Percentiles rank a stretch among this genome's conserved stretches.
Conservation (phyloP, 2,797 vertebrate genomes). For the Gymnothorax javanicus region DNA sequence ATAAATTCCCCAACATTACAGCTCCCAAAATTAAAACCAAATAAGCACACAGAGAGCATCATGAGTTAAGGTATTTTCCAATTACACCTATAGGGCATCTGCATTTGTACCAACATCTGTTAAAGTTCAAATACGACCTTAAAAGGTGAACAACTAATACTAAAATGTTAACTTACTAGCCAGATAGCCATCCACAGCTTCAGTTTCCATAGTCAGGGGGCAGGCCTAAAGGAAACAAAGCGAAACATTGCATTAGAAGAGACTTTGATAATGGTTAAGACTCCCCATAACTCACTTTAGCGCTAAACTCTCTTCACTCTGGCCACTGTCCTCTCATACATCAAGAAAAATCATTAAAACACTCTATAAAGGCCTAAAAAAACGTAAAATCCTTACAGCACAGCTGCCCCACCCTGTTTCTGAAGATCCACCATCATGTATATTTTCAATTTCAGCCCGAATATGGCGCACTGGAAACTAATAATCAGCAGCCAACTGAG, state of each 20-base stretch:
- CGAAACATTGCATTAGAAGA: conserved; percentile 45
- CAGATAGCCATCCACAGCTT: conserved; percentile 79
- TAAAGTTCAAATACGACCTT: background rate
- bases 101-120: background rate
- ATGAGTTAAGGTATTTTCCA: background rate
- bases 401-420: too few relatives aligned
- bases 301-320: background rate
- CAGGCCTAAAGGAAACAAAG: conserved; percentile 75
- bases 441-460: too few relatives aligned
- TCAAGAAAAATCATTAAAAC: background rate
- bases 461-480: too few relatives aligned
- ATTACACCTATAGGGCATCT: background rate
- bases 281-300: background rate
- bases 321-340: background rate
- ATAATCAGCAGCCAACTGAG: too few relatives aligned
- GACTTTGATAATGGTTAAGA: conserved; percentile 14
- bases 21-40: background rate
- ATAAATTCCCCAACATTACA: background rate
- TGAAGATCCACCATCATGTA: too few relatives aligned
- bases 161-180: conserved; percentile 69
- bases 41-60: background rate
- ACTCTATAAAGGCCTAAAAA: too few relatives aligned
- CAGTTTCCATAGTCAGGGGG: conserved; percentile 85
- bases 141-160: background rate
- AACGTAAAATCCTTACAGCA: background rate